phyloP scores from a whole-genome alignment of 2,113 vertebrate genomes.

The Melanerpes aurifrons region DNA sequence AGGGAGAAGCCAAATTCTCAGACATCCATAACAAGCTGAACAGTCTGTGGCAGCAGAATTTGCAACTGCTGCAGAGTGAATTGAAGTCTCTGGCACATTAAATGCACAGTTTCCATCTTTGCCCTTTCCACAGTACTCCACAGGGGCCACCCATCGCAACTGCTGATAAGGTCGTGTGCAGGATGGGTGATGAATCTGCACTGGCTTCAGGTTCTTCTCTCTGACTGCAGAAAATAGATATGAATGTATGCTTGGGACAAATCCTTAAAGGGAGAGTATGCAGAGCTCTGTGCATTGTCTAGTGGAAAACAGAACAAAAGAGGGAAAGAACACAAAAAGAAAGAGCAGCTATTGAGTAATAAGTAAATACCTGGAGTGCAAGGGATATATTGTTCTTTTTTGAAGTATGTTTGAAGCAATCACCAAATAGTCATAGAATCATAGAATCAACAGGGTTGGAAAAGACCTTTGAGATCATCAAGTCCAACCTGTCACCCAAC shows the following conservation, averaged over 20 bases:
- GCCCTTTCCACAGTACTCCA: conserved; percentile 63
- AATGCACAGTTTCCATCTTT: conserved; percentile 47
- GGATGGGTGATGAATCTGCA: conserved; percentile 57
- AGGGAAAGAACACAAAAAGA: background rate
- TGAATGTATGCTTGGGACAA: background rate
- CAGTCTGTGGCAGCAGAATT: conserved; percentile 18
- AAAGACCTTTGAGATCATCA: no score
- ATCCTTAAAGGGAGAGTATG: background rate
- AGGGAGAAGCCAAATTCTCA: background rate
- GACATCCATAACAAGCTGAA: background rate
- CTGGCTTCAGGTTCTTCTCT: conserved; percentile 30
- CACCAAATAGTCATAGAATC: background rate
- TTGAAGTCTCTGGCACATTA: conserved; percentile 24
- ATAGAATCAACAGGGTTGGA: no score
- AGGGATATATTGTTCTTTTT: background rate
- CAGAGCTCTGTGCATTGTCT: background rate
- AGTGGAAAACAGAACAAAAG: background rate
- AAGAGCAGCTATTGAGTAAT: background rate
- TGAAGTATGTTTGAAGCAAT: background rate
- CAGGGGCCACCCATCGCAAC: conserved; percentile 2
- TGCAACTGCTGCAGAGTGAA: background rate
- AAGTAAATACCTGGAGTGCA: background rate
- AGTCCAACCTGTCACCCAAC: no score
- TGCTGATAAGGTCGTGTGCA: conserved; percentile 63
- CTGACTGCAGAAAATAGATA: conserved; percentile 27